Evolutionary conservation across 2,888 invertebrate genomes (phyloP).

Genomic region (Epiperipatus broadwayi): DNA sequence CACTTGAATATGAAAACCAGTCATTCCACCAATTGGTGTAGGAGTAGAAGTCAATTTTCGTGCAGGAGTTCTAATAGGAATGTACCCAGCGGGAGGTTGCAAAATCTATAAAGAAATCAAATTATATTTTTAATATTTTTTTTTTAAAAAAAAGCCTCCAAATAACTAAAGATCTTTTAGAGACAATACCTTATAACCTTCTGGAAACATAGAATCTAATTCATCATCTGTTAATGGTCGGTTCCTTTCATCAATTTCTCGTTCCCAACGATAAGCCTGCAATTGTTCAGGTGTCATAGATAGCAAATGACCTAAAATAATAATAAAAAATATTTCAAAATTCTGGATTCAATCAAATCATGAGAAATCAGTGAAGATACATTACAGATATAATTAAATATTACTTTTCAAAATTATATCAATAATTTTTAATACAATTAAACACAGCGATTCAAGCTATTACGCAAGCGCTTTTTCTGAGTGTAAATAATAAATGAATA

Average conservation of each 20-base stretch:
- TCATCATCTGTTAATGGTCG: slow-evolving; percentile 91
- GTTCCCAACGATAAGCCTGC: slow-evolving; percentile 93
- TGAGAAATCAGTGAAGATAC: not conserved
- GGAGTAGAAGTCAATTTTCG: slow-evolving; percentile 94
- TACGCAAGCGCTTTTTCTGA: too few species aligned
- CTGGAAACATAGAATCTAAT: slow-evolving; percentile 87
- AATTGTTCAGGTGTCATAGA: slow-evolving; percentile 98
- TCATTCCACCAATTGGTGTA: slow-evolving; percentile 53
- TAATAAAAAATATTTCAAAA: not conserved
- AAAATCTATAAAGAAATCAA: too few species aligned
- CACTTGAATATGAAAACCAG: slow-evolving; percentile 84
- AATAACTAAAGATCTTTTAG: slow-evolving; percentile 5
- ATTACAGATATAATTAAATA: not conserved
- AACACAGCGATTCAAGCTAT: too few species aligned
- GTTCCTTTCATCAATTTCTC: slow-evolving; percentile 95
- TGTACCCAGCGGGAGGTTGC: slow-evolving; percentile 82
- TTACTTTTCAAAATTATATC: too few species aligned
- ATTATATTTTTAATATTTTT: slow-evolving; percentile 9
- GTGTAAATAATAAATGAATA: too few species aligned
- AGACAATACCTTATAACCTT: slow-evolving; percentile 94
- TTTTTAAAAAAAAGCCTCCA: too few species aligned
- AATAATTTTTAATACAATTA: too few species aligned
- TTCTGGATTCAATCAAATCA: not conserved
- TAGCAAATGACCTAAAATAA: slow-evolving; percentile 54
- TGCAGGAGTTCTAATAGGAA: slow-evolving; percentile 90